phyloP scores from a whole-genome alignment of 1,140 invertebrate species.

The Varroa destructor region DNA sequence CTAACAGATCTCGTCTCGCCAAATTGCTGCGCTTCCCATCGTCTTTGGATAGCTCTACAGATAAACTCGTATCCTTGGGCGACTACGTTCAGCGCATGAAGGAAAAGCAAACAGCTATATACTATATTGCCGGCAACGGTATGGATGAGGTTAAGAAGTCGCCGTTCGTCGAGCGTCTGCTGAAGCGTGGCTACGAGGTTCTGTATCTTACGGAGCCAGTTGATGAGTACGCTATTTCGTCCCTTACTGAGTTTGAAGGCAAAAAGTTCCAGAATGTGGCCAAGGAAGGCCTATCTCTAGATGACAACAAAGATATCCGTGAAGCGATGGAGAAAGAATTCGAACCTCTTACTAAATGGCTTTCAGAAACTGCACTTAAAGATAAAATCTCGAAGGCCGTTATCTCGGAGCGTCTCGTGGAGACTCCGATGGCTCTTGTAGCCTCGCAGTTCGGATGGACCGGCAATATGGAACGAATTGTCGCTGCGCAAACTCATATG shows the following conservation, averaged over 20 bases:
- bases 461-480: conserved; percentile 96
- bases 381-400: conserved; percentile 67
- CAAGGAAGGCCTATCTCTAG: conserved; percentile 89
- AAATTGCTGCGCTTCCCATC: conserved; percentile 84
- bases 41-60: conserved; percentile 51
- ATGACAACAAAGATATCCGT: conserved; percentile 64
- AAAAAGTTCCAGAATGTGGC: conserved; percentile 99
- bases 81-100: conserved; percentile 95
- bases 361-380: conserved; percentile 69
- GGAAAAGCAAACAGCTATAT: conserved; percentile 87
- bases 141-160: conserved; percentile 70
- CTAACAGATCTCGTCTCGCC: conserved; percentile 82
- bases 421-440: conserved; percentile 90
- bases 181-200: conserved; percentile 91
- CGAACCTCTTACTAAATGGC: conserved; percentile 81
- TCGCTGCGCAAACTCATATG: conserved; percentile 89
- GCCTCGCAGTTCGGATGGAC: conserved; percentile 94
- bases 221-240: conserved; percentile 93
- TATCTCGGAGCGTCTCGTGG: conserved; percentile 75
- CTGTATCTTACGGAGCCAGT: conserved; percentile 89
- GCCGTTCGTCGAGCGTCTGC: conserved; percentile 84
- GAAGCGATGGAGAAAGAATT: conserved; percentile 66
- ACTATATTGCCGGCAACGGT: conserved; percentile 82
- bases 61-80: conserved; percentile 56
- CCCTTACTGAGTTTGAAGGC: conserved; percentile 94